phyloP scores from a whole-genome alignment of 2,888 invertebrate genomes.

The Melinopterus prodromus region DNA sequence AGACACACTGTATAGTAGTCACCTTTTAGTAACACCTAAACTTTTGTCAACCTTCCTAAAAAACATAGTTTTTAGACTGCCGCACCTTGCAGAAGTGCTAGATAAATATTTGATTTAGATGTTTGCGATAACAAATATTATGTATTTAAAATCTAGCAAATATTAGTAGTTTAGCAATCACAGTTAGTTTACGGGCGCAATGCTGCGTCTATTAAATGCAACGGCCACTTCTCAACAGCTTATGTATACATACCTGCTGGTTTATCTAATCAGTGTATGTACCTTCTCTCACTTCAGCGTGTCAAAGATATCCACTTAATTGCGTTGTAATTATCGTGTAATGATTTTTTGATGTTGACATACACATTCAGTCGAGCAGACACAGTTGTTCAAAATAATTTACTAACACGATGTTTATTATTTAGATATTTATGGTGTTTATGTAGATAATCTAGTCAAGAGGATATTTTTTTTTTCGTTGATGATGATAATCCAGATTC shows the following conservation, averaged over 20 bases:
- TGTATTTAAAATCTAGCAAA: no score
- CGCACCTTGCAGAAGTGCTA: no score
- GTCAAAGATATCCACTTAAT: conserved; percentile 37
- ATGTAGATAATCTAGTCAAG: neutral
- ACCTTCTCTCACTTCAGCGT: conserved; percentile 30
- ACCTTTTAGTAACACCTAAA: no score
- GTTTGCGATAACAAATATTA: no score
- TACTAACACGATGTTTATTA: neutral
- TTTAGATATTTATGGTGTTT: neutral
- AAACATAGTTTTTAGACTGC: no score
- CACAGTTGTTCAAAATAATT: conserved; percentile 12
- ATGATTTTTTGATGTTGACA: conserved; percentile 31
- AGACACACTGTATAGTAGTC: no score
- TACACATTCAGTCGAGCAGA: neutral
- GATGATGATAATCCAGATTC: no score
- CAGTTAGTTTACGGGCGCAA: neutral
- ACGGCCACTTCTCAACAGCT: neutral
- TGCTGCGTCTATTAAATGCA: neutral
- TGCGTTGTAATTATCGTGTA: conserved; percentile 38
- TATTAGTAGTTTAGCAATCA: neutral
- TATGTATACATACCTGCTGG: neutral
- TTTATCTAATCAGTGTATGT: conserved; percentile 36
- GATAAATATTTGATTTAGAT: no score
- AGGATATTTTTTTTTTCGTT: neutral
- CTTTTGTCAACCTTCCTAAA: no score